Evolutionary conservation across 2,113 vertebrate genomes (phyloP).

Genomic region (Nesoenas mayeri): DNA sequence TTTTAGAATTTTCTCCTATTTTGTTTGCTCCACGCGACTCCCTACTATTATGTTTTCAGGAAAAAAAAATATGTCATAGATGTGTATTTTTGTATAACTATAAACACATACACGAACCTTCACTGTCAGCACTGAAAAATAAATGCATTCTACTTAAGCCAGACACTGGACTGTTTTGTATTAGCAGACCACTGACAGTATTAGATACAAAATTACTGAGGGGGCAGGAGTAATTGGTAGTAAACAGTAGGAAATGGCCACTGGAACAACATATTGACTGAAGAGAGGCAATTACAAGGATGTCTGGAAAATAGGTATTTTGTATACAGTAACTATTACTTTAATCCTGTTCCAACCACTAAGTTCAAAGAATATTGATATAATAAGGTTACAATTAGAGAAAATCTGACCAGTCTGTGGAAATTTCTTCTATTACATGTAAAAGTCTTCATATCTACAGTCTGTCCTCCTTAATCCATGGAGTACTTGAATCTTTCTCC

Average conservation of each 20-base stretch:
- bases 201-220: not conserved
- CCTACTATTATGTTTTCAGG: not conserved
- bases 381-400: not conserved
- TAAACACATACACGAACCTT: not conserved
- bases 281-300: not conserved
- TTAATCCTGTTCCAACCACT: not conserved
- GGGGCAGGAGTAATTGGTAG: not conserved
- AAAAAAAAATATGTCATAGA: not conserved
- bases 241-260: not conserved
- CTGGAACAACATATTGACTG: not conserved
- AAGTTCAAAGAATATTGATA: not conserved
- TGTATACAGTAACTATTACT: not conserved
- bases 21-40: not conserved
- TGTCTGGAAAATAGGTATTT: not conserved
- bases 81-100: not conserved
- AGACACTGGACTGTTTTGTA: not conserved
- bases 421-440: not conserved
- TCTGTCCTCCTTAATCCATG: not conserved
- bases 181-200: not conserved
- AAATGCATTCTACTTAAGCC: not conserved
- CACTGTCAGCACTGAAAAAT: not conserved
- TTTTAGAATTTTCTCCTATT: not conserved
- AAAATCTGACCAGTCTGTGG: not conserved
- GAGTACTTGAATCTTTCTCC: not conserved
- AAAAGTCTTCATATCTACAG: not conserved